Percentiles rank a stretch among this genome's conserved stretches.
phyloP scores from a whole-genome alignment of 2,113 vertebrate species.

The Chloropsis hardwickii region DNA sequence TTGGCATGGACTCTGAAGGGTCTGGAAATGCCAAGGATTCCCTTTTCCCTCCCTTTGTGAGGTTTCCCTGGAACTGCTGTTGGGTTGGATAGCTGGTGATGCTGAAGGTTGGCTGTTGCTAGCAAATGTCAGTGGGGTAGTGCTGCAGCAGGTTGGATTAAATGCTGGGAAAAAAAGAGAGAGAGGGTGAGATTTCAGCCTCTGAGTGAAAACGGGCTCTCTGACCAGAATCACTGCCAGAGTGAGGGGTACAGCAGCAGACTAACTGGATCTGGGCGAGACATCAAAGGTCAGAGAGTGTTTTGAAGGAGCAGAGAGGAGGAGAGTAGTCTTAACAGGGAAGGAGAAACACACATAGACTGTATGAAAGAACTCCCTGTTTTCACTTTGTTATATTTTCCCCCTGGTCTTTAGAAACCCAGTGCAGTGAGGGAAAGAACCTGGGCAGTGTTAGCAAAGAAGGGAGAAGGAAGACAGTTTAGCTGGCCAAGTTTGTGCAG shows the following conservation, averaged over 20 bases:
- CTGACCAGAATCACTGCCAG: background rate
- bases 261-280: background rate
- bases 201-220: background rate
- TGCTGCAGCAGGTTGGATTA: background rate
- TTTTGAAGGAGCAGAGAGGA: background rate
- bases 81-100: background rate
- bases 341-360: background rate
- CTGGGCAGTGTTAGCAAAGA: background rate
- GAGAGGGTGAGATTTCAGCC: background rate
- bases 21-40: background rate
- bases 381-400: background rate
- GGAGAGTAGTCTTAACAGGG: background rate
- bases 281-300: background rate
- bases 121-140: background rate
- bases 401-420: background rate
- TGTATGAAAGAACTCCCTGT: background rate
- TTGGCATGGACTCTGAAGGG: background rate
- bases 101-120: background rate
- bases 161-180: background rate
- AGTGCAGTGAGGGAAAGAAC: background rate
- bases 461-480: background rate
- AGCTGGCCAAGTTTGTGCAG: background rate
- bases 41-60: background rate
- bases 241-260: background rate
- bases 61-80: background rate